Percentiles rank a stretch among this genome's conserved stretches.
These are phyloP conservation scores for Gila robusta DNA, from an alignment of 2,797 vertebrate genomes.

Conservation along the genomic window DNA sequence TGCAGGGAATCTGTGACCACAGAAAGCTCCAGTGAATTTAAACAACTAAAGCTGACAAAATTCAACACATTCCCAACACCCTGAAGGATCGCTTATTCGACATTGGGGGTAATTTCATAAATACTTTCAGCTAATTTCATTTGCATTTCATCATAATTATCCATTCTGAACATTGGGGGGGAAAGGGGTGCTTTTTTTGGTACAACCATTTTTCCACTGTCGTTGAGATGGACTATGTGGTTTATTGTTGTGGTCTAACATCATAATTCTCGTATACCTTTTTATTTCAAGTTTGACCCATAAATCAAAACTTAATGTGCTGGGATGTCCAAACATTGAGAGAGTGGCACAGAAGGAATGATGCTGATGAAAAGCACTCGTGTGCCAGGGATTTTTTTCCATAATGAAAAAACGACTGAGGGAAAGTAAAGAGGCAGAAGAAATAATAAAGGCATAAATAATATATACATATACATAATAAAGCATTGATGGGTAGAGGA, in stretches of 20 bases:
- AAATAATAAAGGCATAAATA: neutral
- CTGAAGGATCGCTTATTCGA: too few relatives aligned
- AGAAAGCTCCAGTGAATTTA: neutral
- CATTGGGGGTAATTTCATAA: too few relatives aligned
- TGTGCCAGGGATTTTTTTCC: neutral
- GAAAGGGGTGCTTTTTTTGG: too few relatives aligned
- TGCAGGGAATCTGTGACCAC: slow-evolving; percentile 1
- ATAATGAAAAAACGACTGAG: slow-evolving; percentile 33
- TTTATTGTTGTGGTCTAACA: neutral
- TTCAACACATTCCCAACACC: neutral
- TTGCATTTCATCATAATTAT: neutral
- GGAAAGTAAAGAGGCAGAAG: slow-evolving; percentile 11
- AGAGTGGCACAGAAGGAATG: neutral
- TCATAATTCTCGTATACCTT: neutral
- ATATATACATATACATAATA: too few relatives aligned
- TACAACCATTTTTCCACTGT: neutral
- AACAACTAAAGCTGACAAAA: neutral
- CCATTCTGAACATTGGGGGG: neutral
- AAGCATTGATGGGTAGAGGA: neutral
- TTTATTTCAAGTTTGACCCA: neutral
- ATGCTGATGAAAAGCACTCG: neutral
- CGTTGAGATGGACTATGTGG: neutral
- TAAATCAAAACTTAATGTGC: neutral
- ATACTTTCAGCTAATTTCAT: neutral
- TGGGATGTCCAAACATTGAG: neutral